phyloP scores from a whole-genome alignment of 2,888 invertebrate species.

The Eilema caniola region DNA sequence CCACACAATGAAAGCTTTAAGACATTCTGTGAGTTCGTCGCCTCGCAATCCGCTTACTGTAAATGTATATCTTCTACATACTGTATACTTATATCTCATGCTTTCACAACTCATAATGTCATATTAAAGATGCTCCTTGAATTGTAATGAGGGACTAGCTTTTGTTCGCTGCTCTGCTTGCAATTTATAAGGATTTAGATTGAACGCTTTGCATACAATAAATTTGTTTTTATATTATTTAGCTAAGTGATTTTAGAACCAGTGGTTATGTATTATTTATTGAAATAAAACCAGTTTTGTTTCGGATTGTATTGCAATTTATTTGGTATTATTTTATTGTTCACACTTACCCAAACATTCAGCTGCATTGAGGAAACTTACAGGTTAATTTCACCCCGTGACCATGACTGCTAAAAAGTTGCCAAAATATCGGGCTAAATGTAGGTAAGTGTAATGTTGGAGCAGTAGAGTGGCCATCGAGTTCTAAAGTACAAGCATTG shows the following conservation, averaged over 20 bases:
- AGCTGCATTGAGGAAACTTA: no score
- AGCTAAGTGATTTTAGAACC: background rate
- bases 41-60: constrained; percentile 44
- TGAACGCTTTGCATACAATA: background rate
- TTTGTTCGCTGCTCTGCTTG: constrained; percentile 17
- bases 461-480: no score
- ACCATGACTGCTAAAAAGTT: no score
- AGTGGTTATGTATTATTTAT: background rate
- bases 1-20: constrained; percentile 22
- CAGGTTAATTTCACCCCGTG: no score
- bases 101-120: constrained; percentile 35
- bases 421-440: no score
- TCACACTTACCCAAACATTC: no score
- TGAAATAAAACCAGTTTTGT: no score
- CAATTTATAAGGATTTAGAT: constrained; percentile 13
- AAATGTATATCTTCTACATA: constrained; percentile 28
- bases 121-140: constrained; percentile 44
- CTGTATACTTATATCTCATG: constrained; percentile 13
- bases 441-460: no score
- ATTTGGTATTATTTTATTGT: no score
- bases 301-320: no score
- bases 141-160: constrained; percentile 40
- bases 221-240: background rate
- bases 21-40: constrained; percentile 21
- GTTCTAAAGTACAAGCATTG: no score